These are phyloP conservation scores for Pecten maximus DNA, from an alignment of 2,888 invertebrate species.

Conservation along the genomic window DNA sequence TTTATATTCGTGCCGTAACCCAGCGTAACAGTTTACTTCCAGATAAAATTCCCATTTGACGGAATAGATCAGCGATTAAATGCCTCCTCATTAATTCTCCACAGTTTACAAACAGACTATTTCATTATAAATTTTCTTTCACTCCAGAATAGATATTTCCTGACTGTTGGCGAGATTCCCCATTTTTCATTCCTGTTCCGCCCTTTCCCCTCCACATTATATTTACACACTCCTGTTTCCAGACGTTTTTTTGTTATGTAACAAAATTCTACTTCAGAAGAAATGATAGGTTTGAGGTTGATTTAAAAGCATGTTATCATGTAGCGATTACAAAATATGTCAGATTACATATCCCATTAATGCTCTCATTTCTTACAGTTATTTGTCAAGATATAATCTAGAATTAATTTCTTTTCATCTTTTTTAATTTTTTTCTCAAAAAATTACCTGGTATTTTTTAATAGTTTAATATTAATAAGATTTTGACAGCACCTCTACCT, in stretches of 20 bases:
- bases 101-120: background rate
- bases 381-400: background rate
- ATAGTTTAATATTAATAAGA: background rate
- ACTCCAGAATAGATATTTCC: background rate
- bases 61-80: background rate
- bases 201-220: background rate
- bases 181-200: background rate
- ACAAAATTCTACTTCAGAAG: background rate
- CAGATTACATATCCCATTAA: background rate
- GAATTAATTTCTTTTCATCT: background rate
- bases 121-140: background rate
- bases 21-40: background rate
- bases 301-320: background rate
- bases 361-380: background rate
- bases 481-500: background rate
- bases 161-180: background rate
- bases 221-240: background rate
- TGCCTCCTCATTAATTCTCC: background rate
- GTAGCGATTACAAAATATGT: background rate
- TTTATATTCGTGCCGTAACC: background rate
- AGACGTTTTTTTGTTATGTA: background rate
- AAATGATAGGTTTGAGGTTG: background rate
- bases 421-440: background rate
- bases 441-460: background rate
- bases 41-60: conserved; percentile 16